A percentile compares a stretch with the other conserved stretches of the same genome.
Evolutionary conservation across 2,113 vertebrate genomes (phyloP).

Genomic region (Mesitornis unicolor): DNA sequence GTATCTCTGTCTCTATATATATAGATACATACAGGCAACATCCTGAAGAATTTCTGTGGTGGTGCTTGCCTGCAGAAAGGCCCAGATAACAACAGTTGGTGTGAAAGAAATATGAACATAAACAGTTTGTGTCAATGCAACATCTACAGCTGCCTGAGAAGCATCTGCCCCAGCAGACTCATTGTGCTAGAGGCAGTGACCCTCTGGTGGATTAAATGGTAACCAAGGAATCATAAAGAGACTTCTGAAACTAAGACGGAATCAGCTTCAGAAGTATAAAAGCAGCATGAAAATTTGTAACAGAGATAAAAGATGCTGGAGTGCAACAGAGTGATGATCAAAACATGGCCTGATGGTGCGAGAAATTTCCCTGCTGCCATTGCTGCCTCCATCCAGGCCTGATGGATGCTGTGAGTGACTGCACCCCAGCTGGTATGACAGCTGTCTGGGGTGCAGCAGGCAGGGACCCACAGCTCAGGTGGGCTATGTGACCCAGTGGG

Average conservation of each 20-base stretch:
- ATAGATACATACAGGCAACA: neutral
- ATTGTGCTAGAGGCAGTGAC: neutral
- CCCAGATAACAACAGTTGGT: neutral
- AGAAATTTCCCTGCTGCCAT: neutral
- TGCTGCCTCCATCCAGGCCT: neutral
- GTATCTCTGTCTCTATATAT: too few species aligned
- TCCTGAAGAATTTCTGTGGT: neutral
- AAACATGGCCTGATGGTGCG: neutral
- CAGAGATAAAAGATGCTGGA: neutral
- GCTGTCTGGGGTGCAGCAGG: neutral
- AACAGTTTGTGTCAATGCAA: neutral
- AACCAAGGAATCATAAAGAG: accelerated
- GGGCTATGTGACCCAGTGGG: neutral
- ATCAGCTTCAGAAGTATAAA: neutral
- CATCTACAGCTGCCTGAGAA: neutral
- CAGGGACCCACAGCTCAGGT: accelerated
- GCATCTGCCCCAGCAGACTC: neutral
- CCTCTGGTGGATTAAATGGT: neutral
- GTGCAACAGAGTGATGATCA: neutral
- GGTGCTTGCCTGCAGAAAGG: neutral
- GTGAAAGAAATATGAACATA: neutral
- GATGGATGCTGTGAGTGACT: accelerated
- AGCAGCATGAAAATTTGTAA: neutral
- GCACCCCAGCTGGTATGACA: neutral
- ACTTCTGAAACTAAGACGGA: neutral